A percentile compares a stretch with the other conserved stretches of the same genome.
These are phyloP conservation scores for Brachionus rubens DNA, from an alignment of 1,140 invertebrate species.

Conservation along the genomic window DNA sequence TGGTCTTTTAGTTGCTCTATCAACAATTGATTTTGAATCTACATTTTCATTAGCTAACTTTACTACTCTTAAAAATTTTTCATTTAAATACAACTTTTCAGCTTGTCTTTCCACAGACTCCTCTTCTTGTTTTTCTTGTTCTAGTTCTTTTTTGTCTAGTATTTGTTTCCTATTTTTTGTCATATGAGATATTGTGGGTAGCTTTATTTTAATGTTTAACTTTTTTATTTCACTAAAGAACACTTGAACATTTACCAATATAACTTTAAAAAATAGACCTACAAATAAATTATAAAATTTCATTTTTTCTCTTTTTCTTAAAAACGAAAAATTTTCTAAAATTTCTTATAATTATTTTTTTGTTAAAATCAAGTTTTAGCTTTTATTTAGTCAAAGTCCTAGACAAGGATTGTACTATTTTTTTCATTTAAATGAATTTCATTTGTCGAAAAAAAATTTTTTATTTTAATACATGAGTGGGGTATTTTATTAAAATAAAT, in stretches of 20 bases:
- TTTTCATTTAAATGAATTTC: too few species aligned
- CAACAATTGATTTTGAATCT: slow-evolving; percentile 43
- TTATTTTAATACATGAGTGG: too few species aligned
- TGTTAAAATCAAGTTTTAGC: too few species aligned
- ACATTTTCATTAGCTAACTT: slow-evolving; percentile 36
- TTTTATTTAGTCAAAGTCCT: too few species aligned
- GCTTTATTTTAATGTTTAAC: neutral
- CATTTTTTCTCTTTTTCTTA: slow-evolving; percentile 1
- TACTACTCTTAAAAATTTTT: slow-evolving; percentile 40
- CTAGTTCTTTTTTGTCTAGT: neutral
- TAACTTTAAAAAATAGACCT: neutral
- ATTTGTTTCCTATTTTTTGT: too few species aligned
- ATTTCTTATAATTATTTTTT: too few species aligned
- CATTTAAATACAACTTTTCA: slow-evolving; percentile 30
- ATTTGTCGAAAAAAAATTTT: too few species aligned
- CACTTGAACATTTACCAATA: neutral
- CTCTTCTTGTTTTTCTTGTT: neutral
- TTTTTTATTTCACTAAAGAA: slow-evolving; percentile 4
- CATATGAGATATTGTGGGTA: neutral
- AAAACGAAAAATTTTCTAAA: too few species aligned
- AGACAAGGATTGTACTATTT: too few species aligned
- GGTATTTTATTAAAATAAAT: too few species aligned
- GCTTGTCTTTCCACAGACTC: neutral
- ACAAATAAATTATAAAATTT: slow-evolving; percentile 11
- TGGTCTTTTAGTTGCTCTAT: slow-evolving; percentile 12